phyloP scores from a whole-genome alignment of 2,797 vertebrate species.

The Pogonophryne albipinna region DNA sequence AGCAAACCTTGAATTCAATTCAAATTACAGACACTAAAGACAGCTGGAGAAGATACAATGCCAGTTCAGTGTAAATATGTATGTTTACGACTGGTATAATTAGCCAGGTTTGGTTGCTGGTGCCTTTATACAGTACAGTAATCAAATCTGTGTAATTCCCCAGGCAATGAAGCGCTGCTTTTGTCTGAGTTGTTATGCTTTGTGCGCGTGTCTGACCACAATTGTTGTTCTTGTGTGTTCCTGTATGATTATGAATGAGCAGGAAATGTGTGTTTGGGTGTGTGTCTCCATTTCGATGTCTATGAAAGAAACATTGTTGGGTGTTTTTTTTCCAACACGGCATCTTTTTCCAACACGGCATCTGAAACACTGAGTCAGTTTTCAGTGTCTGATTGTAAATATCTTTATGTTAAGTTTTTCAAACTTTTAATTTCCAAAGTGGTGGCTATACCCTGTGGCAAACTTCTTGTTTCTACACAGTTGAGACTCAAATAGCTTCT shows the following conservation, averaged over 20 bases:
- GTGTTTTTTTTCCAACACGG: background rate
- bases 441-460: constrained; percentile 18
- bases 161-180: constrained; percentile 40
- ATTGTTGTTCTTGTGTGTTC: constrained; percentile 26
- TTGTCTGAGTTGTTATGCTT: constrained; percentile 2
- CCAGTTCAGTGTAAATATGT: too few species aligned
- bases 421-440: too few species aligned
- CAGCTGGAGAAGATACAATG: too few species aligned
- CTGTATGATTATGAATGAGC: constrained; percentile 42
- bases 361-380: constrained; percentile 8
- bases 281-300: constrained; percentile 15
- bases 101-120: constrained; percentile 16
- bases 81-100: constrained; percentile 20
- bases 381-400: background rate
- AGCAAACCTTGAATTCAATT: too few species aligned
- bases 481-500: constrained; percentile 49
- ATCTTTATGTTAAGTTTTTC: too few species aligned
- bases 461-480: constrained; percentile 38
- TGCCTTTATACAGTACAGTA: constrained; percentile 20
- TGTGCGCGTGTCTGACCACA: constrained; percentile 31
- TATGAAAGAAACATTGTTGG: constrained; percentile 52
- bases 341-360: background rate
- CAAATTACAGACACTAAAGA: too few species aligned
- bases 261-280: constrained; percentile 27
- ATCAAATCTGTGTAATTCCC: constrained; percentile 22